These are phyloP conservation scores for Strigops habroptila DNA, from an alignment of 2,113 vertebrate species.

Conservation along the genomic window DNA sequence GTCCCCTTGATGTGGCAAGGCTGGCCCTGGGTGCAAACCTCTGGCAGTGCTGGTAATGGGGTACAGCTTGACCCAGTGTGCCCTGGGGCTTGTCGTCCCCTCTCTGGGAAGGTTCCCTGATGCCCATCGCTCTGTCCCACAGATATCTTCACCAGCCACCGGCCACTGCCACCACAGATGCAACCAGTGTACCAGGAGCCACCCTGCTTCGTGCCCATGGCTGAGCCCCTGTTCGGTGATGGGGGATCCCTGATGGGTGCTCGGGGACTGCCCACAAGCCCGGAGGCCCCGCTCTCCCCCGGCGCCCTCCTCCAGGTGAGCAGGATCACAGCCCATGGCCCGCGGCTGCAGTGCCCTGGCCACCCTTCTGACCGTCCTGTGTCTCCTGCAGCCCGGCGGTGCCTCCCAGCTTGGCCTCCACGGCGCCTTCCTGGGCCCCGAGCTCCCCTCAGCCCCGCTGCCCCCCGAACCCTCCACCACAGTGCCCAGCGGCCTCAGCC, in stretches of 20 bases:
- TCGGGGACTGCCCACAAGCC: not conserved
- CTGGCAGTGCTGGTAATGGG: not conserved
- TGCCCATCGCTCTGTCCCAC: not conserved
- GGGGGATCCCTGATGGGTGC: not conserved
- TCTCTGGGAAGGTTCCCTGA: not conserved
- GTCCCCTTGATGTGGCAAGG: not conserved
- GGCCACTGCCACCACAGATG: not conserved
- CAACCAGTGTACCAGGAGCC: constrained; percentile 50
- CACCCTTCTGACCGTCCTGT: not conserved
- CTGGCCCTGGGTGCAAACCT: not conserved
- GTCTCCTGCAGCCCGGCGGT: constrained; percentile 49
- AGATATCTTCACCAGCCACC: constrained; percentile 73
- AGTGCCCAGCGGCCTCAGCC: constrained; percentile 7
- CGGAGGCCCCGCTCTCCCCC: not conserved
- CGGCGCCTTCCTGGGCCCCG: constrained; percentile 21
- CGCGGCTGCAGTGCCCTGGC: fast-evolving
- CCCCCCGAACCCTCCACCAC: not conserved
- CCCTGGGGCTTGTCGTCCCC: not conserved
- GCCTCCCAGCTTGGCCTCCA: constrained; percentile 51
- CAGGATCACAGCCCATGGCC: not conserved
- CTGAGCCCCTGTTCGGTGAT: constrained; percentile 21
- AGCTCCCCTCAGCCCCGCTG: constrained; percentile 36
- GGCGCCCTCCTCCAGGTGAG: constrained; percentile 67
- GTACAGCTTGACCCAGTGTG: fast-evolving
- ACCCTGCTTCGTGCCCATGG: constrained; percentile 39